Conservation (phyloP, 1,140 invertebrate genomes). For the Cataglyphis hispanica region DNA sequence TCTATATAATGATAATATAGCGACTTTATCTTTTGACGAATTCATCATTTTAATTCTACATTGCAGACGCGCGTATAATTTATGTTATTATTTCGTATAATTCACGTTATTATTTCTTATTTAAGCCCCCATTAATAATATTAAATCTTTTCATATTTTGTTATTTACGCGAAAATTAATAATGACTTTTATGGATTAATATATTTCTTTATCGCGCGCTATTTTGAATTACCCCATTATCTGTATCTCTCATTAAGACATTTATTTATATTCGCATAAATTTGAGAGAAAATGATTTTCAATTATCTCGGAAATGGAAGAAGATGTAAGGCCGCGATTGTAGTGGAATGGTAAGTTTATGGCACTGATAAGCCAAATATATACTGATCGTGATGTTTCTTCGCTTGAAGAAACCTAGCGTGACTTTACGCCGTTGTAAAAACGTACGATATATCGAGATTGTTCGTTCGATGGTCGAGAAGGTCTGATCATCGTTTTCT, state of each 20-base stretch:
- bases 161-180: neutral
- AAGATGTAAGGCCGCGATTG: constrained; percentile 61
- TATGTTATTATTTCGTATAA: neutral
- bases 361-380: constrained; percentile 64
- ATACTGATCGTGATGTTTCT: constrained; percentile 60
- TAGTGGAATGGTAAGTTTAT: constrained; percentile 55
- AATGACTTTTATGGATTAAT: constrained; percentile 4
- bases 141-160: neutral
- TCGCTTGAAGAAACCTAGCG: constrained; percentile 45
- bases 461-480: neutral
- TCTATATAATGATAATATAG: constrained; percentile 24
- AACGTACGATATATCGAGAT: constrained; percentile 58
- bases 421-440: constrained; percentile 74
- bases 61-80: neutral
- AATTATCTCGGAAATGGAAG: constrained; percentile 67
- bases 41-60: constrained; percentile 29
- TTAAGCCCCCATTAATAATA: neutral
- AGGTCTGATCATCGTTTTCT: constrained; percentile 3
- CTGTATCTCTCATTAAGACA: constrained; percentile 7
- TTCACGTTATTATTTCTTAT: neutral
- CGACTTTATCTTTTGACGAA: constrained; percentile 14
- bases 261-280: constrained; percentile 45
- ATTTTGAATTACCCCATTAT: neutral
- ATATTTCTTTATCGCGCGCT: neutral
- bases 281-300: constrained; percentile 54